Evolutionary conservation across 2,797 vertebrate genomes (phyloP).

Genomic region (Arnoldichthys spilopterus): DNA sequence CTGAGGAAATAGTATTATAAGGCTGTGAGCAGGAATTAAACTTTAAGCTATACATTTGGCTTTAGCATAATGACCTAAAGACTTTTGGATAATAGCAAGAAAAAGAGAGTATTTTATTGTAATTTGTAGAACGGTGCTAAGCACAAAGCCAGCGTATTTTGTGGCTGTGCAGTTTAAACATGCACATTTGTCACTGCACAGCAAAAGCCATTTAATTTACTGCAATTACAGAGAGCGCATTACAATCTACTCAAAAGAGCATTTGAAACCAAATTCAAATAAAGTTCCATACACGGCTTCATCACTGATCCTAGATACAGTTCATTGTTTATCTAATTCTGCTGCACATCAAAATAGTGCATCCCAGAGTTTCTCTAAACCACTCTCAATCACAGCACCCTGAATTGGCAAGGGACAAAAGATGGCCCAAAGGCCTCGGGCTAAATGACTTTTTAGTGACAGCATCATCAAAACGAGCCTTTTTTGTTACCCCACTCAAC

Average conservation of each 20-base stretch:
- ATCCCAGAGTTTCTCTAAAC: slow-evolving; percentile 31
- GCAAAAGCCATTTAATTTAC: slow-evolving; percentile 18
- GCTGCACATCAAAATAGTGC: slow-evolving; percentile 5
- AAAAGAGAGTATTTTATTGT: slow-evolving; percentile 10
- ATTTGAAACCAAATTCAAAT: slow-evolving; percentile 22
- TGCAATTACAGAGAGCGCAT: slow-evolving; percentile 26
- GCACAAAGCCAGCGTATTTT: neutral
- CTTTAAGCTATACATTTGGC: slow-evolving; percentile 33
- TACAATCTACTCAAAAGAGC: slow-evolving; percentile 25
- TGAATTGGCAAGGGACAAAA: slow-evolving; percentile 43
- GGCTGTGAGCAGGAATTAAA: slow-evolving; percentile 39
- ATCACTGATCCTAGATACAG: slow-evolving; percentile 24
- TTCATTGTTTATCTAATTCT: slow-evolving; percentile 20
- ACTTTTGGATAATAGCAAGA: slow-evolving; percentile 16
- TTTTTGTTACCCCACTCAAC: slow-evolving; percentile 38
- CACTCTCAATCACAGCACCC: slow-evolving; percentile 21
- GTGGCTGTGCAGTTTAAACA: slow-evolving; percentile 9
- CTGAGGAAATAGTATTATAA: slow-evolving; percentile 55
- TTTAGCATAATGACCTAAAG: slow-evolving; percentile 28
- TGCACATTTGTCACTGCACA: slow-evolving; percentile 5
- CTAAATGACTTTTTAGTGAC: slow-evolving; percentile 58
- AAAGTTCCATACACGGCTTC: slow-evolving; percentile 16
- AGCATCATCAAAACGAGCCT: slow-evolving; percentile 52
- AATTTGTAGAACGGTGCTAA: slow-evolving; percentile 4
- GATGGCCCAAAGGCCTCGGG: slow-evolving; percentile 47